These are phyloP conservation scores for Chalcosyrphus nemorum DNA, from an alignment of 2,888 invertebrate species.

Conservation along the genomic window DNA sequence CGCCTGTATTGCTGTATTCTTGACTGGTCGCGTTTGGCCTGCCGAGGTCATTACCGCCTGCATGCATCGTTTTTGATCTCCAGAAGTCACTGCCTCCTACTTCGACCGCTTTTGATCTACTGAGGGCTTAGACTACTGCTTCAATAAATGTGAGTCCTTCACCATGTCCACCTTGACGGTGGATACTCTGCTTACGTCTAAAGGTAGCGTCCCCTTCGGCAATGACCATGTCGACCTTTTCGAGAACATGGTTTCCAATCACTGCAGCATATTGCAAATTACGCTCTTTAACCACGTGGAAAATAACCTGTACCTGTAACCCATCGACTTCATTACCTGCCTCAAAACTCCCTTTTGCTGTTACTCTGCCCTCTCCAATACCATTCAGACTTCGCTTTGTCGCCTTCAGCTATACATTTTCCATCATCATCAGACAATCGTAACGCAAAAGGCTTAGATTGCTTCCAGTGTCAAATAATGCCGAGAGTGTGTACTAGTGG, in stretches of 20 bases:
- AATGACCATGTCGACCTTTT: background rate
- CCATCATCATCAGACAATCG: background rate
- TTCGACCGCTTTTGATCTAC: too few species aligned
- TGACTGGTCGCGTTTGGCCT: too few species aligned
- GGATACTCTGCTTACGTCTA: background rate
- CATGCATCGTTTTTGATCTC: too few species aligned
- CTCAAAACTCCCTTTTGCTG: background rate
- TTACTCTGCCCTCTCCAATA: background rate
- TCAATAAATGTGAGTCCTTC: too few species aligned
- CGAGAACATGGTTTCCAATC: background rate
- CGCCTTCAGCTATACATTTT: background rate
- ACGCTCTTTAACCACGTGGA: background rate
- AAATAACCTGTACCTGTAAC: background rate
- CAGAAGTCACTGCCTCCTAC: too few species aligned
- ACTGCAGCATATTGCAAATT: constrained; percentile 14
- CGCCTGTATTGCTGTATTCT: too few species aligned
- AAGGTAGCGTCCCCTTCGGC: background rate
- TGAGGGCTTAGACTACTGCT: too few species aligned
- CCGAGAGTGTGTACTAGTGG: too few species aligned
- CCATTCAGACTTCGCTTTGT: background rate
- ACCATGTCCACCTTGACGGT: too few species aligned
- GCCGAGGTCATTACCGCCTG: too few species aligned
- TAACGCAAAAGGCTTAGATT: background rate
- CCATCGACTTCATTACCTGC: constrained; percentile 8
- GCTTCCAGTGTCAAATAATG: constrained; percentile 35